Evolutionary conservation across 1,140 invertebrate genomes (phyloP).

Genomic region (Drosophila sturtevanti): DNA sequence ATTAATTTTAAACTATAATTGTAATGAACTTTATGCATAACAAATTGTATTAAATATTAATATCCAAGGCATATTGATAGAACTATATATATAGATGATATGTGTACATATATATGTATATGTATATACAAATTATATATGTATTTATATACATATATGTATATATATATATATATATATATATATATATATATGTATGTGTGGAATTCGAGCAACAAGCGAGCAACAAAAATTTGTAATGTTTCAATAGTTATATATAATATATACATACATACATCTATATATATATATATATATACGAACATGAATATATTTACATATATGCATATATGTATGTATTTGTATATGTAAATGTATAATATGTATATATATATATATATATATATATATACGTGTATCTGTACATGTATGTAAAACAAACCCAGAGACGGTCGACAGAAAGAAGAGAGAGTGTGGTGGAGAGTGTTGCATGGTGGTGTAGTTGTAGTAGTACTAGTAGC

Average conservation of each 20-base stretch:
- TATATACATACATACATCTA: background rate
- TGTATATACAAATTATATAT: background rate
- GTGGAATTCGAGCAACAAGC: constrained; percentile 3
- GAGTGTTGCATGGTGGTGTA: constrained; percentile 2
- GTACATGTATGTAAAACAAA: constrained; percentile 5
- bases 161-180: background rate
- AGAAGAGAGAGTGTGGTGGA: background rate
- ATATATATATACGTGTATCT: background rate
- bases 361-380: background rate
- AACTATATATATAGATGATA: background rate
- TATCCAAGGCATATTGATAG: constrained; percentile 19
- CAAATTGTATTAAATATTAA: constrained; percentile 19
- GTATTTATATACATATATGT: background rate
- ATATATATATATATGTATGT: background rate
- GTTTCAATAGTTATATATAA: constrained; percentile 6
- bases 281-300: background rate
- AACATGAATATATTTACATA: background rate
- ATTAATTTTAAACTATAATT: constrained; percentile 19
- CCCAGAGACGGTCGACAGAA: background rate
- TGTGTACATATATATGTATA: constrained; percentile 11
- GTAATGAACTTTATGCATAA: constrained; percentile 18
- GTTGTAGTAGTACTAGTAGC: constrained; percentile 1
- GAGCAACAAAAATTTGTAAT: constrained; percentile 5
- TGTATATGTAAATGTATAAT: background rate
- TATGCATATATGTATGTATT: background rate